A percentile compares a stretch with the other conserved stretches of the same genome.
Evolutionary conservation across 2,113 vertebrate species (phyloP).

Genomic region (Tympanuchus pallidicinctus): DNA sequence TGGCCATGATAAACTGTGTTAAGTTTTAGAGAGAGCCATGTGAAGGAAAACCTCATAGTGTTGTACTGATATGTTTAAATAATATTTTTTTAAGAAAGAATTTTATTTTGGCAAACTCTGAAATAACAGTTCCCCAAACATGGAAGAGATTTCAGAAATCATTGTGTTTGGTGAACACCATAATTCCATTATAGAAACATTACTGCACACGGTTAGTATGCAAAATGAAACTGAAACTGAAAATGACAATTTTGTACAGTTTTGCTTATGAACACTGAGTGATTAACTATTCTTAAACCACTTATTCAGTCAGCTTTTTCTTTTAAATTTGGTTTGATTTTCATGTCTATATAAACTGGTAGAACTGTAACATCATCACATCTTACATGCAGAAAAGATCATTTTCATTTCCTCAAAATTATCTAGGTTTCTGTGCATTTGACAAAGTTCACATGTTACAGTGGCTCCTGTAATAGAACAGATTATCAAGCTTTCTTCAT

Average conservation of each 20-base stretch:
- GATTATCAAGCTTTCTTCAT: background rate
- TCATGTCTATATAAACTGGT: background rate
- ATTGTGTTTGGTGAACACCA: background rate
- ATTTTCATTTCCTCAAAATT: background rate
- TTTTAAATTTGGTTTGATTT: background rate
- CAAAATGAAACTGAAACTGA: background rate
- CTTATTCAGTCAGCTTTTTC: background rate
- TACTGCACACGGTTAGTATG: background rate
- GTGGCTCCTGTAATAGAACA: background rate
- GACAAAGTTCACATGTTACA: background rate
- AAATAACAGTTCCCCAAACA: background rate
- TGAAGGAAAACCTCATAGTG: background rate
- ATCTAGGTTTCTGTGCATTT: background rate
- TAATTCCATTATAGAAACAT: background rate
- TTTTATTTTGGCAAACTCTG: background rate
- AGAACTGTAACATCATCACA: background rate
- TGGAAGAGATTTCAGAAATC: background rate
- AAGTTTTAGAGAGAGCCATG: background rate
- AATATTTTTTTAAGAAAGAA: background rate
- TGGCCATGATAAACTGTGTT: accelerated
- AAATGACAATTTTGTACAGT: background rate
- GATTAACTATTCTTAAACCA: background rate
- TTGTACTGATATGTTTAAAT: background rate
- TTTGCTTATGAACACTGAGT: background rate
- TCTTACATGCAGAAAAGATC: background rate